These are phyloP conservation scores for Pempheris klunzingeri DNA, from an alignment of 2,797 vertebrate species.

Conservation along the genomic window DNA sequence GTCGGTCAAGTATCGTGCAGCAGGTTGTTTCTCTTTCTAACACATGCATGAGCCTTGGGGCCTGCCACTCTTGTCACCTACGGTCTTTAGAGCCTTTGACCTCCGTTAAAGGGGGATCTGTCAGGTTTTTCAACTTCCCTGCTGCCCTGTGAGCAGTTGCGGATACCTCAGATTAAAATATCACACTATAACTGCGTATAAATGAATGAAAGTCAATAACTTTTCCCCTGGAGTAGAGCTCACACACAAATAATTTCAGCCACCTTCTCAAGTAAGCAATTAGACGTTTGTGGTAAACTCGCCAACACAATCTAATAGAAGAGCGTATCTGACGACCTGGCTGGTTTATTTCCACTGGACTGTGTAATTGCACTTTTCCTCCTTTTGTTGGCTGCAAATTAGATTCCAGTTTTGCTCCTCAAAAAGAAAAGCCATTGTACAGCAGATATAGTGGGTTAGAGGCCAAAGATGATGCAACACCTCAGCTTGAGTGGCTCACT, in stretches of 20 bases:
- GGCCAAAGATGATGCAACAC: slow-evolving; percentile 75
- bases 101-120: too few relatives aligned
- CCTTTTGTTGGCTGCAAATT: slow-evolving; percentile 38
- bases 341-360: slow-evolving; percentile 29
- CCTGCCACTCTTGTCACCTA: background rate
- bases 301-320: slow-evolving; percentile 6
- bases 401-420: slow-evolving; percentile 61
- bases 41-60: background rate
- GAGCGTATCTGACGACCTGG: slow-evolving; percentile 20
- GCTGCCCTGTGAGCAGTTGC: background rate
- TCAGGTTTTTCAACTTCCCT: background rate
- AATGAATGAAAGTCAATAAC: slow-evolving; percentile 17
- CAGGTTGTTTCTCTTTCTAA: slow-evolving; percentile 12
- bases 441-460: slow-evolving; percentile 65
- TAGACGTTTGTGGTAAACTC: background rate
- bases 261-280: slow-evolving; percentile 11
- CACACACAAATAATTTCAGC: background rate
- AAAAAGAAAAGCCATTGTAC: slow-evolving; percentile 71
- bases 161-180: background rate
- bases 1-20: slow-evolving; percentile 29
- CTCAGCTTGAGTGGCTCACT: slow-evolving; percentile 26
- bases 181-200: background rate
- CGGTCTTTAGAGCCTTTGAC: background rate
- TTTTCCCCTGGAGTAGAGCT: background rate
- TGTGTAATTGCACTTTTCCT: slow-evolving; percentile 47